A percentile compares a stretch with the other conserved stretches of the same genome.
Evolutionary conservation across 2,113 vertebrate species (phyloP).

Genomic region (Silurus asotus): DNA sequence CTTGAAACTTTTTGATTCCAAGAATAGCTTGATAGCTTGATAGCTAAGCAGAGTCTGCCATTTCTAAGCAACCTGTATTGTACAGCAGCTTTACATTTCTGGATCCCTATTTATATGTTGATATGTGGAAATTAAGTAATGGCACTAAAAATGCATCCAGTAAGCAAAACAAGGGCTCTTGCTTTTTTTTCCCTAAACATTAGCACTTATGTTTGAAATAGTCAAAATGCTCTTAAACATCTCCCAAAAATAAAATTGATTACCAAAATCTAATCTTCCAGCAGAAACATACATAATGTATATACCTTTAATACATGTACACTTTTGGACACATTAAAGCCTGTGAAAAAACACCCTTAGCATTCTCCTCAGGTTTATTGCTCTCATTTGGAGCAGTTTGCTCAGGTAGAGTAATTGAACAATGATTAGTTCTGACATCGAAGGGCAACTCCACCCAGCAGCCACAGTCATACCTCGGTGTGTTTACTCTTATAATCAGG

Average conservation of each 20-base stretch:
- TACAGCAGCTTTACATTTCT: not conserved
- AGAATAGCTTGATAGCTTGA: no score
- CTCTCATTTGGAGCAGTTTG: slow-evolving; percentile 9
- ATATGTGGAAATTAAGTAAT: not conserved
- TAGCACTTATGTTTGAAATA: not conserved
- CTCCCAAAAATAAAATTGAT: not conserved
- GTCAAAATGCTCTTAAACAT: not conserved
- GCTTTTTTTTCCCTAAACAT: not conserved
- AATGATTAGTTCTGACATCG: slow-evolving; percentile 41
- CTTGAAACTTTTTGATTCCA: no score
- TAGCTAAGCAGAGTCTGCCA: not conserved
- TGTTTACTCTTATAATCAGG: slow-evolving; percentile 31
- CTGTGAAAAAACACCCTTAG: not conserved
- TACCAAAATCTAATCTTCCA: not conserved
- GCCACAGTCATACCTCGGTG: slow-evolving; percentile 37
- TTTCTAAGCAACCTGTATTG: not conserved
- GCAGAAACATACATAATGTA: not conserved
- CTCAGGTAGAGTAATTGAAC: slow-evolving; percentile 35
- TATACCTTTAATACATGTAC: slow-evolving; percentile 33
- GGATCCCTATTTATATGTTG: not conserved
- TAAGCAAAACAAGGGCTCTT: not conserved
- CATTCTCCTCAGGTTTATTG: slow-evolving; percentile 5
- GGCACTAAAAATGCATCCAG: not conserved
- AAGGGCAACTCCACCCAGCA: slow-evolving; percentile 43
- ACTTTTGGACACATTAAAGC: slow-evolving; percentile 41